These are phyloP conservation scores for Esperia sulphurella DNA, from an alignment of 2,888 invertebrate genomes.

Conservation along the genomic window DNA sequence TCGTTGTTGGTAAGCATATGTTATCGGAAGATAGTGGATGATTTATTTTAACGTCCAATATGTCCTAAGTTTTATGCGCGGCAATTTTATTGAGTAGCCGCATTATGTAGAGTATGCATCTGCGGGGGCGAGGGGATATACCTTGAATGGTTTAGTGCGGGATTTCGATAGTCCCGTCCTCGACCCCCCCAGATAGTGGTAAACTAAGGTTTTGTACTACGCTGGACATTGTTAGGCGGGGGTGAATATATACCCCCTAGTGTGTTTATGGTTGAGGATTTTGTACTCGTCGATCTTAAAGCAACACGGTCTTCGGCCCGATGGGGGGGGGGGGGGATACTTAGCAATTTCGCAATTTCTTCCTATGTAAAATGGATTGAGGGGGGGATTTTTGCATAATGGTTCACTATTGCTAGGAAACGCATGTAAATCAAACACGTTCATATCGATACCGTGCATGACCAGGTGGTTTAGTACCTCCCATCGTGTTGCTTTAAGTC, in stretches of 20 bases:
- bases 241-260: conserved; percentile 27
- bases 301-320: too few species aligned
- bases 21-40: conserved; percentile 41
- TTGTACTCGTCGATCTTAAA: conserved; percentile 36
- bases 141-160: background rate
- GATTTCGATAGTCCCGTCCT: background rate
- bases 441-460: too few species aligned
- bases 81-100: conserved; percentile 76
- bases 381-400: too few species aligned
- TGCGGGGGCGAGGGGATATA: conserved; percentile 29
- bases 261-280: conserved; percentile 41
- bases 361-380: too few species aligned
- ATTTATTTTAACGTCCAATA: conserved; percentile 57
- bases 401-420: too few species aligned
- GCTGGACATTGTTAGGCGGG: conserved; percentile 42
- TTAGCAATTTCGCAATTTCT: too few species aligned
- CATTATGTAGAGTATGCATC: conserved; percentile 51
- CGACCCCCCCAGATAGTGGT: conserved; percentile 31
- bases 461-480: too few species aligned
- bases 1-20: conserved; percentile 28
- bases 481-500: background rate
- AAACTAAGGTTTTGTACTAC: conserved; percentile 50
- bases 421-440: too few species aligned
- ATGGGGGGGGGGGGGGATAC: too few species aligned
- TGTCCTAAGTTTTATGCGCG: conserved; percentile 66